Percentiles rank a stretch among this genome's conserved stretches.
phyloP scores from a whole-genome alignment of 2,797 vertebrate genomes.

The Botia almorhae region DNA sequence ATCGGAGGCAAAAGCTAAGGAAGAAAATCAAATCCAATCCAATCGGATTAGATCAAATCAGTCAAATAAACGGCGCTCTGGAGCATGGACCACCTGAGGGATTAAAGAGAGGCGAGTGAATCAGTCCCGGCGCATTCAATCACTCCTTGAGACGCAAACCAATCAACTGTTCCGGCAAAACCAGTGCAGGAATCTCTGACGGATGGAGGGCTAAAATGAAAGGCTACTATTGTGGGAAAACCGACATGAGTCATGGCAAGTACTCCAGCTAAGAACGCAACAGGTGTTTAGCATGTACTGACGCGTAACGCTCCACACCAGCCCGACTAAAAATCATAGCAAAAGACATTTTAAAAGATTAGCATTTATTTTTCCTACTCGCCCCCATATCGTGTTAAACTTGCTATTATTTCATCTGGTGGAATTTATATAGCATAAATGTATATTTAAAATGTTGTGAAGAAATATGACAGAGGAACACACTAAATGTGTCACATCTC shows the following conservation, averaged over 20 bases:
- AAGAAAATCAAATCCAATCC: conserved; percentile 55
- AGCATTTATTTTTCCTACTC: not conserved
- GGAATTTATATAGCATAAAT: not conserved
- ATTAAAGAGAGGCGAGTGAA: conserved; percentile 37
- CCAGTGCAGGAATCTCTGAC: conserved; percentile 2
- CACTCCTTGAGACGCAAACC: not conserved
- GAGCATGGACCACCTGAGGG: conserved; percentile 43
- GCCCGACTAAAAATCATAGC: too few relatives aligned
- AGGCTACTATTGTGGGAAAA: not conserved
- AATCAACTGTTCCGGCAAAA: not conserved
- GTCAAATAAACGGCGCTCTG: conserved; percentile 46
- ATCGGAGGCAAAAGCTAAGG: conserved; percentile 36
- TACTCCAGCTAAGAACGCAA: not conserved
- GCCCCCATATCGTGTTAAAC: not conserved
- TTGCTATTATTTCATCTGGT: not conserved
- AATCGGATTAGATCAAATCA: conserved; percentile 58
- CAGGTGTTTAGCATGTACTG: not conserved
- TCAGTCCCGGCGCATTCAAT: conserved; percentile 31
- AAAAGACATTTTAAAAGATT: too few relatives aligned
- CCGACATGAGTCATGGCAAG: not conserved
- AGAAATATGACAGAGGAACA: too few relatives aligned
- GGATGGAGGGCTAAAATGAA: not conserved
- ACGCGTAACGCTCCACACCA: too few relatives aligned
- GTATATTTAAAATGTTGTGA: not conserved
- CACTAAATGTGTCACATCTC: too few relatives aligned